Evolutionary conservation across 2,113 vertebrate genomes (phyloP).

Genomic region (Sula dactylatra): DNA sequence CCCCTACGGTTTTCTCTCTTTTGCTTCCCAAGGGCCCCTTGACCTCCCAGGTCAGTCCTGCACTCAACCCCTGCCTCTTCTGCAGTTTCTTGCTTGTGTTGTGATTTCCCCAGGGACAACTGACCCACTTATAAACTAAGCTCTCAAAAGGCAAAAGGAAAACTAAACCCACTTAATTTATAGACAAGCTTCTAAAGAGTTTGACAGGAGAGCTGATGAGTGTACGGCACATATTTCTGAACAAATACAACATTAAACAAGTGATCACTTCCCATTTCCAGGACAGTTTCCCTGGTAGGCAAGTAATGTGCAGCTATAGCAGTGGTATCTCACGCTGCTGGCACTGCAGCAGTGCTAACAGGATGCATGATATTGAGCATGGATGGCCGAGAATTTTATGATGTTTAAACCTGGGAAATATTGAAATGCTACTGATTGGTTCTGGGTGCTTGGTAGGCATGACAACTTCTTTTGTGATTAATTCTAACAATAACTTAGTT

Average conservation of each 20-base stretch:
- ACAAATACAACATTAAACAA: not conserved
- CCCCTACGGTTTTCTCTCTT: not conserved
- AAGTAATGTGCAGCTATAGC: not conserved
- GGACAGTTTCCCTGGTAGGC: not conserved
- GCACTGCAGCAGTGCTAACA: not conserved
- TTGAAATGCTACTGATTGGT: not conserved
- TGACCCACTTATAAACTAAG: not conserved
- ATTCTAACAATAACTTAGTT: constrained; percentile 43
- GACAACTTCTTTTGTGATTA: constrained; percentile 19
- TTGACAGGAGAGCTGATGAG: not conserved
- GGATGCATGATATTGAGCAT: not conserved
- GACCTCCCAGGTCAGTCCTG: not conserved
- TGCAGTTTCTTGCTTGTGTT: not conserved
- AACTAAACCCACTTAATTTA: not conserved
- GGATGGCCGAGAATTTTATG: not conserved
- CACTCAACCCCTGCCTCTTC: not conserved
- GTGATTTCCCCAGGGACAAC: not conserved
- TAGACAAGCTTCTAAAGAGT: not conserved
- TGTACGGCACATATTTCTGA: fast-evolving
- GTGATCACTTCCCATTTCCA: not conserved
- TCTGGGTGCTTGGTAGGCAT: not conserved
- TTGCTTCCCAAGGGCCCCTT: fast-evolving
- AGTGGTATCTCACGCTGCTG: not conserved
- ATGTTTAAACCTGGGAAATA: not conserved
- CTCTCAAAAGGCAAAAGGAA: not conserved